Evolutionary conservation across 2,888 invertebrate species (phyloP).

Genomic region (Liposcelis brunnea): DNA sequence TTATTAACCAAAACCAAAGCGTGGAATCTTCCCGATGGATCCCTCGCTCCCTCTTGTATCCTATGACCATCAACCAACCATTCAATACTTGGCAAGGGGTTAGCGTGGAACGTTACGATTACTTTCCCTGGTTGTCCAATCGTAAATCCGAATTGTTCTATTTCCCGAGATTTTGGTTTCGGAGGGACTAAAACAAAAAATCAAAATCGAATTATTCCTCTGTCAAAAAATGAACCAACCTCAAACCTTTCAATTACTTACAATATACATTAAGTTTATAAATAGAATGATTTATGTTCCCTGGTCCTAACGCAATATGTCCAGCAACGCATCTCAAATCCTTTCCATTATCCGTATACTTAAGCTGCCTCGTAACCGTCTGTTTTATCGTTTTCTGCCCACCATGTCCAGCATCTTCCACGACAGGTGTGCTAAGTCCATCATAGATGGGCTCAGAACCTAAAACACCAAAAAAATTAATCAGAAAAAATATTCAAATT

Average conservation of each 20-base stretch:
- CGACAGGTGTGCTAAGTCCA: constrained; percentile 36
- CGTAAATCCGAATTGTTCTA: constrained; percentile 55
- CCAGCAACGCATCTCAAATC: constrained; percentile 45
- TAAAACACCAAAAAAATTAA: constrained; percentile 21
- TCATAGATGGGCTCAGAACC: constrained; percentile 43
- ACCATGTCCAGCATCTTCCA: constrained; percentile 32
- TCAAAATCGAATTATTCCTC: no score
- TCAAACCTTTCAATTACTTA: no score
- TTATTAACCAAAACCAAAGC: no score
- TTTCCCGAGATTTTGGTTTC: constrained; percentile 34
- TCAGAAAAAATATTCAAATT: constrained; percentile 7
- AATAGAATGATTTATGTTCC: constrained; percentile 23
- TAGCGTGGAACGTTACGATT: constrained; percentile 52
- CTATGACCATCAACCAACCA: constrained; percentile 45
- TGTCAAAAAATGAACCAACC: no score
- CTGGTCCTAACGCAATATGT: constrained; percentile 39
- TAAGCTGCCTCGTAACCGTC: constrained; percentile 42
- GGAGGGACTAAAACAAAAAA: constrained; percentile 41
- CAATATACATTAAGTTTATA: constrained; percentile 39
- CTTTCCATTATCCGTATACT: constrained; percentile 46
- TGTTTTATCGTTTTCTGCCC: constrained; percentile 45
- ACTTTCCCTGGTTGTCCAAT: constrained; percentile 53
- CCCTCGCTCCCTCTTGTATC: constrained; percentile 33
- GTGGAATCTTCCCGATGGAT: constrained; percentile 24
- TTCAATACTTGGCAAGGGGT: constrained; percentile 48